Percentiles rank a stretch among this genome's conserved stretches.
Evolutionary conservation across 1,140 invertebrate genomes (phyloP).

Genomic region (Nilaparvata lugens): DNA sequence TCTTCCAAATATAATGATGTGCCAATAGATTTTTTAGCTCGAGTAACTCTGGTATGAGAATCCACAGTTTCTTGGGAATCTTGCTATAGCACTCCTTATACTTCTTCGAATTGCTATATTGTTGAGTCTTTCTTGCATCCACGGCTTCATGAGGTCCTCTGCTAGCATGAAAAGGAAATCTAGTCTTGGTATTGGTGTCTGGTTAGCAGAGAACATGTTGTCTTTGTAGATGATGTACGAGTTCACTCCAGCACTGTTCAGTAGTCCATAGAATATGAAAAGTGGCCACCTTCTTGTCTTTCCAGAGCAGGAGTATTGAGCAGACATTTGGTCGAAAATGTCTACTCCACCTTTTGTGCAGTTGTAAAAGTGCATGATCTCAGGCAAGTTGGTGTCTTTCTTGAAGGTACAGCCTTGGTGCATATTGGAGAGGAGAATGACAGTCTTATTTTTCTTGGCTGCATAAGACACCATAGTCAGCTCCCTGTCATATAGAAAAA

Average conservation of each 20-base stretch:
- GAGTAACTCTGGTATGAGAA: too few species aligned
- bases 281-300: slow-evolving; percentile 35
- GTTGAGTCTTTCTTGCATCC: not conserved
- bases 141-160: slow-evolving; percentile 2
- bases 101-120: not conserved
- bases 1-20: too few species aligned
- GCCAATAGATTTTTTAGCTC: too few species aligned
- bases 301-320: slow-evolving; percentile 29
- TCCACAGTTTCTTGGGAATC: too few species aligned
- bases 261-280: slow-evolving; percentile 28
- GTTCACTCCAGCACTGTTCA: slow-evolving; percentile 24
- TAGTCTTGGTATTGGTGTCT: slow-evolving; percentile 1
- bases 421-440: slow-evolving; percentile 26
- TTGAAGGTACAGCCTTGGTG: slow-evolving; percentile 20
- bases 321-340: slow-evolving; percentile 37
- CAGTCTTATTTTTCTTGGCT: slow-evolving; percentile 24
- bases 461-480: too few species aligned
- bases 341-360: slow-evolving; percentile 38
- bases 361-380: slow-evolving; percentile 37
- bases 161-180: not conserved
- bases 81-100: not conserved
- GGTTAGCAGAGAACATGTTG: not conserved
- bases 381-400: slow-evolving; percentile 14
- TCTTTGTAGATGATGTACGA: too few species aligned
- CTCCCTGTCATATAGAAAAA: too few species aligned